Percentiles rank a stretch among this genome's conserved stretches.
Evolutionary conservation across 2,113 vertebrate genomes (phyloP).

Genomic region (Macquaria ambigua): DNA sequence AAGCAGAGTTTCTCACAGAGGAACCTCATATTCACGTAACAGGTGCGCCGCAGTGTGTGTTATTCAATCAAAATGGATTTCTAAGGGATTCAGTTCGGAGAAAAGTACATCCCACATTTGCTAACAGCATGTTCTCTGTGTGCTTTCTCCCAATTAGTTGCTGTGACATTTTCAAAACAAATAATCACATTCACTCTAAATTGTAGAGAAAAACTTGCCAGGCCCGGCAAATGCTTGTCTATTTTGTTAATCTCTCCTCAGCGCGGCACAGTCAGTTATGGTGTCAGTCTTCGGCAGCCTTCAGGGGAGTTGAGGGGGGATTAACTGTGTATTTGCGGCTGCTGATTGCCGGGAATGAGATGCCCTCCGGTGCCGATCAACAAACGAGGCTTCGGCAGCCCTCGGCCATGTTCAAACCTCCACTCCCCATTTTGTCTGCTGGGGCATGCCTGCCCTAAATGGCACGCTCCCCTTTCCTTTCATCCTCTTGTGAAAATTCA

Average conservation of each 20-base stretch:
- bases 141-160: slow-evolving; percentile 48
- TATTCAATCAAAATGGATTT: slow-evolving; percentile 64
- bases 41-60: slow-evolving; percentile 8
- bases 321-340: slow-evolving; percentile 70
- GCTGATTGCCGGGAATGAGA: slow-evolving; percentile 59
- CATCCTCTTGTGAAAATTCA: slow-evolving; percentile 75
- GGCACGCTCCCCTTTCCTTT: slow-evolving; percentile 62
- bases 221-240: slow-evolving; percentile 13
- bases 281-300: slow-evolving; percentile 46
- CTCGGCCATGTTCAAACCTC: slow-evolving; percentile 24
- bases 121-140: slow-evolving; percentile 44
- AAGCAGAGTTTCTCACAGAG: slow-evolving; percentile 35
- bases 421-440: slow-evolving; percentile 30
- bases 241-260: slow-evolving; percentile 30
- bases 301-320: slow-evolving; percentile 36
- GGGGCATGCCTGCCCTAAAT: slow-evolving; percentile 40
- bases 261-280: neutral
- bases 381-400: slow-evolving; percentile 32
- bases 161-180: slow-evolving; percentile 66
- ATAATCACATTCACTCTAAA: slow-evolving; percentile 30
- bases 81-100: slow-evolving; percentile 27
- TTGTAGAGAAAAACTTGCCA: slow-evolving; percentile 19
- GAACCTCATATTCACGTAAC: slow-evolving; percentile 25
- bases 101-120: slow-evolving; percentile 34
- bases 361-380: slow-evolving; percentile 53